These are phyloP conservation scores for Ochotona princeps DNA, from an alignment of 2,113 vertebrate genomes.

Conservation along the genomic window DNA sequence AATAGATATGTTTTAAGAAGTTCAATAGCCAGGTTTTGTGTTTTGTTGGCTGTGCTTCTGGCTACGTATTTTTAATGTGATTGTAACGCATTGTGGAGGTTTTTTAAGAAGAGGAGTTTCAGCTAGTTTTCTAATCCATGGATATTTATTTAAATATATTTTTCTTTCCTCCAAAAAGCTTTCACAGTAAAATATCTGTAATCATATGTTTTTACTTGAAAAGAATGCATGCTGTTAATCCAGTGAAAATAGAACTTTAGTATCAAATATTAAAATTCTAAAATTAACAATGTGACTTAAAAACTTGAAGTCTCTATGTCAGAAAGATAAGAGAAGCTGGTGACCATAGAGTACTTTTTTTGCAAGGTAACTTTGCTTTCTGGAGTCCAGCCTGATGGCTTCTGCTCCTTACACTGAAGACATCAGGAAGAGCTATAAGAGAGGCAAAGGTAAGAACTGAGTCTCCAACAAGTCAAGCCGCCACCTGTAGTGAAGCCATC, in stretches of 20 bases:
- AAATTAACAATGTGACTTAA: not conserved
- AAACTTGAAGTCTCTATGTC: not conserved
- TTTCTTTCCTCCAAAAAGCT: not conserved
- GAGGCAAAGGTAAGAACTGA: not conserved
- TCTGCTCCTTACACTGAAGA: not conserved
- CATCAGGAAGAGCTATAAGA: not conserved
- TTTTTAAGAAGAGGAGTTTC: not conserved
- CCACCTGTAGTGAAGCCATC: too few species aligned
- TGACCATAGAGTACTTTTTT: not conserved
- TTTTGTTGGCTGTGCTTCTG: not conserved
- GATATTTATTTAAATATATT: conserved; percentile 37
- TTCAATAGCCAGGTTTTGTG: not conserved
- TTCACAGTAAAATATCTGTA: not conserved
- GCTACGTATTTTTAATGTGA: not conserved
- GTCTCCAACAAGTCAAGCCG: not conserved
- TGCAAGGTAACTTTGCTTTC: not conserved
- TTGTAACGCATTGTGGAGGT: not conserved
- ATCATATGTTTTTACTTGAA: not conserved
- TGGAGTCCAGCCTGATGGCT: rapidly evolving
- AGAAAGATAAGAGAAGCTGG: not conserved
- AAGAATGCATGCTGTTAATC: not conserved
- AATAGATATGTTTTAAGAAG: not conserved
- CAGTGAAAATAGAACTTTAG: not conserved
- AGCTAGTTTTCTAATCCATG: not conserved
- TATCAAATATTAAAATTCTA: too few species aligned